These are phyloP conservation scores for Elephas maximus DNA, from an alignment of 2,113 vertebrate species.

Conservation along the genomic window DNA sequence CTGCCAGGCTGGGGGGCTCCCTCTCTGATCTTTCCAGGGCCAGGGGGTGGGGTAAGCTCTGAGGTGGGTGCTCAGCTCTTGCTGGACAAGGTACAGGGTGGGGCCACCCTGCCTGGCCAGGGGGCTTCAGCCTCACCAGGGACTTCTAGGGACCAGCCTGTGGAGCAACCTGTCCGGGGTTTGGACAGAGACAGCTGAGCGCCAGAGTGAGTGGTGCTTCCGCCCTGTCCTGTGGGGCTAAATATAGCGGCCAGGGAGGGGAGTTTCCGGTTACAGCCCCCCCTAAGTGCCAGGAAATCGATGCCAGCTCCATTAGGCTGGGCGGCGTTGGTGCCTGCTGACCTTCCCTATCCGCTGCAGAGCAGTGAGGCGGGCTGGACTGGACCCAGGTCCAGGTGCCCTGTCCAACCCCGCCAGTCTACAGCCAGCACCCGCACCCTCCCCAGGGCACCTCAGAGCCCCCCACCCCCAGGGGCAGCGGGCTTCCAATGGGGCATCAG, in stretches of 20 bases:
- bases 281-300: constrained; percentile 71
- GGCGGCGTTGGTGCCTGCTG: neutral
- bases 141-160: neutral
- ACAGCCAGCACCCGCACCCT: neutral
- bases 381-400: neutral
- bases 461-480: neutral
- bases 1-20: neutral
- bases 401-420: neutral
- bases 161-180: neutral
- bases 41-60: neutral
- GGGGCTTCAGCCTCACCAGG: neutral
- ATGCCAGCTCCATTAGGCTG: constrained; percentile 80
- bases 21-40: neutral
- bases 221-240: constrained; percentile 62
- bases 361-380: neutral
- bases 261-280: constrained; percentile 84
- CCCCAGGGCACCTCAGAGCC: neutral
- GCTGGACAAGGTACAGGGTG: neutral
- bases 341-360: constrained; percentile 9
- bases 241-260: constrained; percentile 82
- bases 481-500: neutral
- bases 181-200: neutral
- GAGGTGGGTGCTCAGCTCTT: too few relatives aligned
- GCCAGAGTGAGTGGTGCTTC: constrained; percentile 64
- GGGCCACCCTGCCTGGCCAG: neutral